Evolutionary conservation across 2,113 vertebrate species (phyloP).

Genomic region (Oriolus oriolus): DNA sequence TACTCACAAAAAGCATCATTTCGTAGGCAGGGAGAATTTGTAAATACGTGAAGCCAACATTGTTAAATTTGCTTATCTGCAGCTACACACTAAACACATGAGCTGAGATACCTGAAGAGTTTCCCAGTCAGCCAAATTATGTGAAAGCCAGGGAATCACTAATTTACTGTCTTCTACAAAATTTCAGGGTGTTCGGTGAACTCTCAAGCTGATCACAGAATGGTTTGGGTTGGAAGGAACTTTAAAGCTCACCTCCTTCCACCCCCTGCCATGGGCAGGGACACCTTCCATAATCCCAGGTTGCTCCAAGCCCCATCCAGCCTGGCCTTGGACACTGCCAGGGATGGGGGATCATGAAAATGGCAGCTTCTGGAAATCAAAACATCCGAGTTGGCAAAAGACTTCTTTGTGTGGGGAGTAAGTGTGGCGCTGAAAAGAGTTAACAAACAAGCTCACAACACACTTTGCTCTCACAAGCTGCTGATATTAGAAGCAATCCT

Average conservation of each 20-base stretch:
- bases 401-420: not conserved
- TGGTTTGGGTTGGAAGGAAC: not conserved
- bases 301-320: fast-evolving
- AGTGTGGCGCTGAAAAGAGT: not conserved
- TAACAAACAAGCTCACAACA: not conserved
- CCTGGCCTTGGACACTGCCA: not conserved
- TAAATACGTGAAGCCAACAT: not conserved
- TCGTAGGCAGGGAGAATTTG: not conserved
- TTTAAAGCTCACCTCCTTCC: not conserved
- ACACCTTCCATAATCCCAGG: fast-evolving
- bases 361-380: not conserved
- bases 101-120: not conserved
- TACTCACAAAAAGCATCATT: not conserved
- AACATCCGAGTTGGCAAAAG: not conserved
- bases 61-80: not conserved
- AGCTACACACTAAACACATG: not conserved
- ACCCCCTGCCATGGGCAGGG: not conserved
- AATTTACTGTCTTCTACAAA: not conserved
- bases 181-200: not conserved
- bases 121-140: not conserved
- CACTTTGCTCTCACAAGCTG: not conserved
- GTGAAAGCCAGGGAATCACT: not conserved
- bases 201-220: not conserved
- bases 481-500: not conserved
- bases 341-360: not conserved